Evolutionary conservation across 2,113 vertebrate genomes (phyloP).

Genomic region (Poecilia latipinna): DNA sequence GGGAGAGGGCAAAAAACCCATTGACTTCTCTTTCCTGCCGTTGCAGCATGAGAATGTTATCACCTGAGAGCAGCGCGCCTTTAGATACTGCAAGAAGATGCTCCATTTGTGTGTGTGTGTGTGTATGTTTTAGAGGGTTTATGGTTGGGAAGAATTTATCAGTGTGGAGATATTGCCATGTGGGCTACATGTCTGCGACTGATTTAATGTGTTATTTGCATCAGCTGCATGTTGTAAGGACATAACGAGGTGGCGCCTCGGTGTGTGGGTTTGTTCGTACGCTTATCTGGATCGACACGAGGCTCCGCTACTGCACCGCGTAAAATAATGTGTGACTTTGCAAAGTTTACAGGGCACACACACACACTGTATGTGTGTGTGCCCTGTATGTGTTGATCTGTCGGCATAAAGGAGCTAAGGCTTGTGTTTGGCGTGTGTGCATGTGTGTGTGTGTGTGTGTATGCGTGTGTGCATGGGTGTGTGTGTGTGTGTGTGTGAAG

Average conservation of each 20-base stretch:
- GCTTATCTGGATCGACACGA: background rate
- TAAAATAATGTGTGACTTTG: background rate
- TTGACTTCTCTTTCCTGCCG: slow-evolving; percentile 49
- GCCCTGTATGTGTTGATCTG: background rate
- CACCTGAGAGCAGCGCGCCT: slow-evolving; percentile 42
- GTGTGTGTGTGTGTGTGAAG: background rate
- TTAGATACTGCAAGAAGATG: slow-evolving; percentile 35
- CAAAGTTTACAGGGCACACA: background rate
- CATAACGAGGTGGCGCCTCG: background rate
- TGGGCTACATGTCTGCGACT: background rate
- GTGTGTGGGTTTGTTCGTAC: background rate
- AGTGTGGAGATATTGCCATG: slow-evolving; percentile 13
- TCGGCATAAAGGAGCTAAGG: too few species aligned
- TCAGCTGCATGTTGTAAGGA: background rate
- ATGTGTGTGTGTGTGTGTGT: background rate
- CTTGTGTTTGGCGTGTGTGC: too few species aligned
- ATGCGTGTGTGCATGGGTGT: background rate
- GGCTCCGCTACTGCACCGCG: background rate
- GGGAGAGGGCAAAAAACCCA: background rate
- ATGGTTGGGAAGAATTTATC: background rate
- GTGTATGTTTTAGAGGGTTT: background rate
- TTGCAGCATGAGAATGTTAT: slow-evolving; percentile 66
- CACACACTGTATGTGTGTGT: background rate
- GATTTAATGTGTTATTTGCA: slow-evolving; percentile 3
- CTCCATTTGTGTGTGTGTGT: background rate